These are phyloP conservation scores for Leptinotarsa lineolata DNA, from an alignment of 1,140 invertebrate species.

Conservation along the genomic window DNA sequence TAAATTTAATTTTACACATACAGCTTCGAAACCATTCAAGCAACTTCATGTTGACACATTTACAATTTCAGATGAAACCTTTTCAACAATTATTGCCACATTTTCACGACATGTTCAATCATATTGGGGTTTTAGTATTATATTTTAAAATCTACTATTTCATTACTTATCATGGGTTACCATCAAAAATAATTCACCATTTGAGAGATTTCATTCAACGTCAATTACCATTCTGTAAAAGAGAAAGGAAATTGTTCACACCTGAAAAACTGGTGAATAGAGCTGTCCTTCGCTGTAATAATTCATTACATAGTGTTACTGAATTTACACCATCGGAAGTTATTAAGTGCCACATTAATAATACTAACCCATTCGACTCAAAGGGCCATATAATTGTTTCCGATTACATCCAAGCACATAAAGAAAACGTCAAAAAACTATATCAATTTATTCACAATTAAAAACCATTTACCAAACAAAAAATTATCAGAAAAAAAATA, in stretches of 20 bases:
- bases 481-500: too few species aligned
- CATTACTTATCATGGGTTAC: slow-evolving; percentile 37
- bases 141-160: slow-evolving; percentile 37
- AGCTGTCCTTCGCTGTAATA: slow-evolving; percentile 36
- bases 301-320: slow-evolving; percentile 37
- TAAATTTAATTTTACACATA: slow-evolving; percentile 28
- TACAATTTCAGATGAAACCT: slow-evolving; percentile 38
- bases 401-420: too few species aligned
- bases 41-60: slow-evolving; percentile 49
- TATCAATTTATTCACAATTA: slow-evolving; percentile 16
- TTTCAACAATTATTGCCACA: slow-evolving; percentile 46
- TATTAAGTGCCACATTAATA: slow-evolving; percentile 31
- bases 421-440: slow-evolving; percentile 27
- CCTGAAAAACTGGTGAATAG: slow-evolving; percentile 26
- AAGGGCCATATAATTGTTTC: slow-evolving; percentile 23
- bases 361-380: slow-evolving; percentile 25
- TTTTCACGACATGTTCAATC: slow-evolving; percentile 50
- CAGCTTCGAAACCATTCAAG: slow-evolving; percentile 42
- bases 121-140: slow-evolving; percentile 27
- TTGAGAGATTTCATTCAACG: too few species aligned
- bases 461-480: slow-evolving; percentile 10
- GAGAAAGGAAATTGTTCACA: too few species aligned
- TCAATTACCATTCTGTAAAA: slow-evolving; percentile 35
- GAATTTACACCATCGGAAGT: slow-evolving; percentile 29
- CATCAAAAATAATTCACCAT: slow-evolving; percentile 39